Base-by-base conservation (phyloP, 2,113 vertebrate species). In the Cairina moschata region DNA sequence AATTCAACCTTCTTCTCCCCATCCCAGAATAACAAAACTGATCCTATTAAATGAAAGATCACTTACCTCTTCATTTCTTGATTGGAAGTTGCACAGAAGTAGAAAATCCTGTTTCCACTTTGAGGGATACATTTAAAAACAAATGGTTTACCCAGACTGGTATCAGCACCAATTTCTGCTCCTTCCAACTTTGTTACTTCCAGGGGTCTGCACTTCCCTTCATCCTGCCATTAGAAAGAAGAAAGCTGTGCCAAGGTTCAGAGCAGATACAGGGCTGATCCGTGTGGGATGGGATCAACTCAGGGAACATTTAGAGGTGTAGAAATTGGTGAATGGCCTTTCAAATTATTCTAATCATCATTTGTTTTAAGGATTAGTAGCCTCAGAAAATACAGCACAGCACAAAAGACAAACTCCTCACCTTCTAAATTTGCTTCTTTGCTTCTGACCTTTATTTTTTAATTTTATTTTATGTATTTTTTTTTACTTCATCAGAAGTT, bases 41-140 rank as follows among this genome's bases (percentile, higher is more conserved):
- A 89, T 17, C 4, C 16, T 5, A 3, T 59, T 84, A 96, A 91
- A 80, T 40, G 32, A 81, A 91, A 48, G 50, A 75, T 75, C 17
- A 29, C 36, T 95, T 95, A 99, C 99, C 99, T 98, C 97, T 99
- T 99, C 98, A 99, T 99, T 95, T 99, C 99, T 97, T 99, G 99
- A 95, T 98, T 99, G 78, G 98, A 99, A 40, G 98, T 99, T 31
- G 99, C 98, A 90, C 98, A 99, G 87, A 99, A 98, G 94, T 98
- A 98, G 93, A 98, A 99, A 62, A 98, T 97, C 52, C 98, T 98
- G 40, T 90, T 98, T 76, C 96, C 97, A 60, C 94, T 96, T 81
- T 98, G 98, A 84, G 99, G 99, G 34, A 95, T 86, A 86, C 98
- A 99, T 96, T 98, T 99, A 92, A 99, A 98, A 89, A 99, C 99